Evolutionary conservation across 2,113 vertebrate species (phyloP).

Genomic region (Cettia cetti): DNA sequence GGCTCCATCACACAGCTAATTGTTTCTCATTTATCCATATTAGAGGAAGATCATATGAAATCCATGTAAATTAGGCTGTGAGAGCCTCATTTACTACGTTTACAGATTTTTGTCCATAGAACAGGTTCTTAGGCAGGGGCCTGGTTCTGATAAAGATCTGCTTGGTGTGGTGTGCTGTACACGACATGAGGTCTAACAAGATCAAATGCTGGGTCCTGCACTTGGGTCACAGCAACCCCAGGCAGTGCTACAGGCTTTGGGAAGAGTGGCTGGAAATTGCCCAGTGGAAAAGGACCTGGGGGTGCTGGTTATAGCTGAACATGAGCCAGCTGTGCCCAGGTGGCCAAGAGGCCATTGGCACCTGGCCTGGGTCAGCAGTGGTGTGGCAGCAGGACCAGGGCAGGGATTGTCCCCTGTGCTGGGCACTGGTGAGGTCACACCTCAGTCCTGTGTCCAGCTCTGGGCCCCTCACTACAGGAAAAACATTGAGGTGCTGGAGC

Average conservation of each 20-base stretch:
- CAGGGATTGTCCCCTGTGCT: rapidly evolving
- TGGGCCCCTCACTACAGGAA: rapidly evolving
- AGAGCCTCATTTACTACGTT: not conserved
- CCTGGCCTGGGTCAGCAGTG: not conserved
- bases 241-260: not conserved
- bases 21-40: conserved; percentile 22
- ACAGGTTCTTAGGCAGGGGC: not conserved
- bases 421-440: rapidly evolving
- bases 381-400: not conserved
- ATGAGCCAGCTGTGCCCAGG: not conserved
- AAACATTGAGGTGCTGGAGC: rapidly evolving
- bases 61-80: not conserved
- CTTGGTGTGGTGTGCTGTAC: not conserved
- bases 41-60: not conserved
- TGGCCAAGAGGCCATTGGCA: not conserved
- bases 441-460: no score
- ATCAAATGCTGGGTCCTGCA: not conserved
- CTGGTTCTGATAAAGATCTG: not conserved
- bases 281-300: not conserved
- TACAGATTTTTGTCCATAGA: not conserved
- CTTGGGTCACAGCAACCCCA: not conserved
- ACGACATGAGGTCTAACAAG: no score
- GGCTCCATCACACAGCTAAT: not conserved
- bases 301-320: rapidly evolving
- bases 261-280: not conserved